Evolutionary conservation across 2,113 vertebrate genomes (phyloP).

Genomic region (Leuciscus idus): DNA sequence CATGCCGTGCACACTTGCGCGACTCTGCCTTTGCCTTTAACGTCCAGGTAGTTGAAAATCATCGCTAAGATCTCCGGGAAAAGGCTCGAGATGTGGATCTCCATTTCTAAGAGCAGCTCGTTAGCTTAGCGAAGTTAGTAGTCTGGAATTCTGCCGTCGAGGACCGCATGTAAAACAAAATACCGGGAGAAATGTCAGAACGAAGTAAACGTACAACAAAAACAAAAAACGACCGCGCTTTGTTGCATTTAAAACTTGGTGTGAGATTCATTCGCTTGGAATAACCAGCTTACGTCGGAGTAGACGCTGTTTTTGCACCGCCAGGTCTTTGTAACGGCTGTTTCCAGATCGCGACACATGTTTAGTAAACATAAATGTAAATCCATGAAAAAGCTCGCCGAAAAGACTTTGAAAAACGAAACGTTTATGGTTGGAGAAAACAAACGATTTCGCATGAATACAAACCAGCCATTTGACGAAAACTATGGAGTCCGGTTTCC

Average conservation of each 20-base stretch:
- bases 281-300: conserved; percentile 10
- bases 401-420: background rate
- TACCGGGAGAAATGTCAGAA: background rate
- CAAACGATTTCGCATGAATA: conserved; percentile 37
- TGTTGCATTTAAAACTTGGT: conserved; percentile 16
- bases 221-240: background rate
- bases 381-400: background rate
- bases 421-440: conserved; percentile 13
- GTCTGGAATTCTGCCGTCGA: background rate
- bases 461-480: conserved; percentile 47
- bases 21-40: conserved; percentile 95
- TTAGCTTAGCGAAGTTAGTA: conserved; percentile 35
- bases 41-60: conserved; percentile 98
- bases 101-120: conserved; percentile 72
- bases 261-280: background rate
- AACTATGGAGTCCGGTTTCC: conserved; percentile 45
- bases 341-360: background rate
- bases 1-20: conserved; percentile 96
- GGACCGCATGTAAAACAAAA: conserved; percentile 8
- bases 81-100: conserved; percentile 95
- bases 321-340: conserved; percentile 34
- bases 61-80: conserved; percentile 98
- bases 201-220: background rate
- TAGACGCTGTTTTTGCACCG: conserved; percentile 23
- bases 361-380: background rate